Conservation (phyloP, 2,888 invertebrate genomes). For the Eretmocerus hayati region DNA sequence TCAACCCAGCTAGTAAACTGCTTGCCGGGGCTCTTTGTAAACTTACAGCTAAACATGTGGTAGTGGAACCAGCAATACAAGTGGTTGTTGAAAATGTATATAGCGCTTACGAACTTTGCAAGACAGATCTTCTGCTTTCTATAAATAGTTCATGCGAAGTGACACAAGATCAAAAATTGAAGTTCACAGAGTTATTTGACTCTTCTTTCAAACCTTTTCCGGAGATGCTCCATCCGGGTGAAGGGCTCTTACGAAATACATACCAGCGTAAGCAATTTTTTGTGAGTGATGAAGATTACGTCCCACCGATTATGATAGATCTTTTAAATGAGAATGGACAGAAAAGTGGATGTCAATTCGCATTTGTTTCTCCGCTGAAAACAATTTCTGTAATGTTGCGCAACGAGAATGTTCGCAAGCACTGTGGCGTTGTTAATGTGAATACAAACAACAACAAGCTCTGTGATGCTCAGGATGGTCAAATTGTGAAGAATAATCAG, state of each 20-base stretch:
- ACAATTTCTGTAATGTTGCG: not conserved
- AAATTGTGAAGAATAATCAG: not conserved
- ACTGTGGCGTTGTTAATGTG: too few species aligned
- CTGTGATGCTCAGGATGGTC: not conserved
- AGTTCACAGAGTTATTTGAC: too few species aligned
- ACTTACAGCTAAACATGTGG: too few species aligned
- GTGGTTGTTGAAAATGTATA: too few species aligned
- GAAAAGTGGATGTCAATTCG: not conserved
- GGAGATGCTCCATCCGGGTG: conserved; percentile 1
- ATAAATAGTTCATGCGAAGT: too few species aligned
- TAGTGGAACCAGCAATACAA: too few species aligned
- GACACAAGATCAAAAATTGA: too few species aligned
- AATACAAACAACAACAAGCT: not conserved
- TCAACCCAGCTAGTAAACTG: too few species aligned
- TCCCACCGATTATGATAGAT: not conserved
- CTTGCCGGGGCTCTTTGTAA: too few species aligned
- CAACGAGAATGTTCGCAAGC: not conserved
- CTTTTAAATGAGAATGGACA: not conserved
- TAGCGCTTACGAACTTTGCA: too few species aligned
- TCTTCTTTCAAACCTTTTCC: too few species aligned
- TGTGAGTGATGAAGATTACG: conserved; percentile 1
- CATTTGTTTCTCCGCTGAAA: not conserved
- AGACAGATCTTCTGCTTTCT: too few species aligned
- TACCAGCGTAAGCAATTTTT: not conserved
- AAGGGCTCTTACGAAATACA: conserved; percentile 4